These are phyloP conservation scores for Sylvia atricapilla DNA, from an alignment of 2,113 vertebrate genomes.

Conservation along the genomic window DNA sequence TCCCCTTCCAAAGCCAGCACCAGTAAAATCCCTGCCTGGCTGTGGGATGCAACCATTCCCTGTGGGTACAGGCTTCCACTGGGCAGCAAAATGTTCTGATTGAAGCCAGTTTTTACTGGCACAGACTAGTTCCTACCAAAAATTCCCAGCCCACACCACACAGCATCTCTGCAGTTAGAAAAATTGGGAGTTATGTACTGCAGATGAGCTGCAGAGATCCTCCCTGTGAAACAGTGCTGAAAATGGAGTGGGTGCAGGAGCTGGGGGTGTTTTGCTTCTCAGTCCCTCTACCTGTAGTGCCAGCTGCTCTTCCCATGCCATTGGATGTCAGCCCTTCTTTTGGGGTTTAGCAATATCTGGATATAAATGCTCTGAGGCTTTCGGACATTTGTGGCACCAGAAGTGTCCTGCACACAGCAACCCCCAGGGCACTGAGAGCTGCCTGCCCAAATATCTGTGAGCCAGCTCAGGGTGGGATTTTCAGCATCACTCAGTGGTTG, in stretches of 20 bases:
- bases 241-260: neutral
- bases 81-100: neutral
- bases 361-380: neutral
- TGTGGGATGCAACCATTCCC: neutral
- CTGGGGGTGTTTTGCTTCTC: neutral
- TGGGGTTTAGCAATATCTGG: neutral
- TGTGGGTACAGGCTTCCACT: neutral
- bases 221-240: neutral
- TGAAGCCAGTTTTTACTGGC: neutral
- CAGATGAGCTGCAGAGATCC: neutral
- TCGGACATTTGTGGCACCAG: neutral
- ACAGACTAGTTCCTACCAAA: neutral
- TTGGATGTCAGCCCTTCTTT: neutral
- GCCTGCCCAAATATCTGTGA: neutral
- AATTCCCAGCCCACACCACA: neutral
- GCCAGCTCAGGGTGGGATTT: neutral
- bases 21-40: neutral
- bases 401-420: neutral
- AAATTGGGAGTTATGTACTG: fast-evolving
- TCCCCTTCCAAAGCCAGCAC: neutral
- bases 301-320: neutral
- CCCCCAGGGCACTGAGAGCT: neutral
- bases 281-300: neutral
- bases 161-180: neutral
- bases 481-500: neutral